Percentiles rank a stretch among this genome's conserved stretches.
Conservation (phyloP, 2,113 vertebrate genomes). For the Pterophyllum scalare region DNA sequence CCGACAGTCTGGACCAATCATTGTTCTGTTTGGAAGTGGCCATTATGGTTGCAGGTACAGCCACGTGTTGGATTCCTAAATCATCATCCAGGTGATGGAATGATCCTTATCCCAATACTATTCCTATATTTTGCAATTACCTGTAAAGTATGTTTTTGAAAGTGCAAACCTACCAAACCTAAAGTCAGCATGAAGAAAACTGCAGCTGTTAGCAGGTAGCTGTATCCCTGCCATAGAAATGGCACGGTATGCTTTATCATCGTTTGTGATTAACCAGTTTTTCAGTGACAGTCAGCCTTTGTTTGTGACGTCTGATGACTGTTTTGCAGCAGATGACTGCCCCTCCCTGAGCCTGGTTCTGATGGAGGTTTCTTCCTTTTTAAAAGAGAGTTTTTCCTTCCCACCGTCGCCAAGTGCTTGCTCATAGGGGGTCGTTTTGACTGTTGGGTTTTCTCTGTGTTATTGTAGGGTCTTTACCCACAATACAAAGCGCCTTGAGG, state of each 20-base stretch:
- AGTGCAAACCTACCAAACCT: fast-evolving
- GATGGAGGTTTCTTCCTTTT: too few species aligned
- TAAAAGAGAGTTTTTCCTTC: too few species aligned
- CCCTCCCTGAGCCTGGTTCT: too few species aligned
- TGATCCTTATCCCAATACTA: background rate
- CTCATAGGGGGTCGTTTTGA: too few species aligned
- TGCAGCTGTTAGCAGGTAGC: fast-evolving
- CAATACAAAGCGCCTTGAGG: too few species aligned
- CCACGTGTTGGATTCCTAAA: background rate
- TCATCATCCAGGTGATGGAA: background rate
- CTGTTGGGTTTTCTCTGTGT: too few species aligned
- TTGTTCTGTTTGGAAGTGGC: background rate
- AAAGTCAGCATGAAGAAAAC: background rate
- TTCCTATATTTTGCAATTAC: background rate
- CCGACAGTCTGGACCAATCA: too few species aligned
- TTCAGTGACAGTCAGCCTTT: background rate
- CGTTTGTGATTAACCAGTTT: background rate
- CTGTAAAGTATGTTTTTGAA: background rate
- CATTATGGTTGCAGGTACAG: background rate
- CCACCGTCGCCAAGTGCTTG: too few species aligned
- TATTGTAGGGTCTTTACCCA: too few species aligned
- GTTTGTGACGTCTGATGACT: fast-evolving
- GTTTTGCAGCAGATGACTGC: too few species aligned
- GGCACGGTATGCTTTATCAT: background rate
- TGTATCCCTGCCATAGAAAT: background rate